These are phyloP conservation scores for Ecdyonurus torrentis DNA, from an alignment of 2,888 invertebrate genomes.

Conservation along the genomic window DNA sequence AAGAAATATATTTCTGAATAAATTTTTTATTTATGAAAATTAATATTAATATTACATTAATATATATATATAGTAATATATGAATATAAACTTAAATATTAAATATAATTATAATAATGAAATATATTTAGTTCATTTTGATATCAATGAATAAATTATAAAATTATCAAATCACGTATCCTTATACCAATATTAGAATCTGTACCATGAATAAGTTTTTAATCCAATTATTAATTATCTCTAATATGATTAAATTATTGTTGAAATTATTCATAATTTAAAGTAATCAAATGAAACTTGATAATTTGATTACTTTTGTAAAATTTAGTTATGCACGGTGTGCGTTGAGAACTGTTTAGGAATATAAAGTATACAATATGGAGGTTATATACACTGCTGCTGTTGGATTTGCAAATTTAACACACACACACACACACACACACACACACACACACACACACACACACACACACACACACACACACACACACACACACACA, in stretches of 20 bases:
- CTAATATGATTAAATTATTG: not conserved
- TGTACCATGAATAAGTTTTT: not conserved
- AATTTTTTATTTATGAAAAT: too few relatives aligned
- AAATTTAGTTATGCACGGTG: not conserved
- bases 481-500: too few relatives aligned
- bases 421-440: not conserved
- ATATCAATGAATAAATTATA: not conserved
- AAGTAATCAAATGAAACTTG: not conserved
- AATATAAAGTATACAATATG: not conserved
- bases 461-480: too few relatives aligned
- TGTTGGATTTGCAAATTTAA: too few relatives aligned
- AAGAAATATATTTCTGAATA: too few relatives aligned
- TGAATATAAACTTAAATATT: too few relatives aligned
- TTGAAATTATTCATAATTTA: not conserved
- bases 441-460: too few relatives aligned
- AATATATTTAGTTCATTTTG: not conserved
- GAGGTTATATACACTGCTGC: too few relatives aligned
- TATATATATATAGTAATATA: too few relatives aligned
- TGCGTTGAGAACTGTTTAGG: not conserved
- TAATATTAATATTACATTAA: too few relatives aligned
- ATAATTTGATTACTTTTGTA: not conserved
- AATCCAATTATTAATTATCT: not conserved
- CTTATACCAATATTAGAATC: not conserved
- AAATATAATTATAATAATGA: too few relatives aligned
- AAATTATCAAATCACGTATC: not conserved